Conservation (phyloP, 2,113 vertebrate species). For the Abramis brama region DNA sequence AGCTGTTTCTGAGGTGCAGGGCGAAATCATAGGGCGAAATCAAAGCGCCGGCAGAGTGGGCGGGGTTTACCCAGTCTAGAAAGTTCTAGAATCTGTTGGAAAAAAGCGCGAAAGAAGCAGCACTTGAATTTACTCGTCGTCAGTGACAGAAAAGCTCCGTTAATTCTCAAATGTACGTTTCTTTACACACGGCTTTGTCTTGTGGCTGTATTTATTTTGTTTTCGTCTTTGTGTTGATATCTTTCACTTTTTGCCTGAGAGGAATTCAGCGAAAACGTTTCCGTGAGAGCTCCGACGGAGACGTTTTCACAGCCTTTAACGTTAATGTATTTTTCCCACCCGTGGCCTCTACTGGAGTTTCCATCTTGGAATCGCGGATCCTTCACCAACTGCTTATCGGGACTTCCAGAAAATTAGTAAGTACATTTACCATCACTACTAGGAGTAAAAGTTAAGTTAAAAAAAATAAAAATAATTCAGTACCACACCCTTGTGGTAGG, state of each 20-base stretch:
- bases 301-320: neutral
- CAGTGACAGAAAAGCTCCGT: no score
- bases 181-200: no score
- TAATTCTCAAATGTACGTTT: no score
- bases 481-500: neutral
- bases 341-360: no score
- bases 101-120: no score
- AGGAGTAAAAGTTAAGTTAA: neutral
- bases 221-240: neutral
- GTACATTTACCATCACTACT: neutral
- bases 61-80: neutral
- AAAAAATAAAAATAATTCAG: neutral
- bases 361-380: neutral
- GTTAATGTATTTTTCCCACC: neutral
- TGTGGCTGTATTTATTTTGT: neutral
- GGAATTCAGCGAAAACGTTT: conserved; percentile 1
- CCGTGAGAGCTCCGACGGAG: conserved; percentile 8
- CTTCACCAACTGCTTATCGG: neutral
- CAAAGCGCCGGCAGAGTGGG: neutral
- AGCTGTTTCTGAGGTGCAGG: neutral
- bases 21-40: no score
- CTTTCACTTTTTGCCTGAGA: conserved; percentile 9
- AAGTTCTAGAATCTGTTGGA: neutral
- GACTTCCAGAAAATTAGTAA: neutral
- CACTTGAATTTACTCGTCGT: no score